Percentiles rank a stretch among this genome's conserved stretches.
These are phyloP conservation scores for Climacteris rufus DNA, from an alignment of 2,113 vertebrate species.

Conservation along the genomic window DNA sequence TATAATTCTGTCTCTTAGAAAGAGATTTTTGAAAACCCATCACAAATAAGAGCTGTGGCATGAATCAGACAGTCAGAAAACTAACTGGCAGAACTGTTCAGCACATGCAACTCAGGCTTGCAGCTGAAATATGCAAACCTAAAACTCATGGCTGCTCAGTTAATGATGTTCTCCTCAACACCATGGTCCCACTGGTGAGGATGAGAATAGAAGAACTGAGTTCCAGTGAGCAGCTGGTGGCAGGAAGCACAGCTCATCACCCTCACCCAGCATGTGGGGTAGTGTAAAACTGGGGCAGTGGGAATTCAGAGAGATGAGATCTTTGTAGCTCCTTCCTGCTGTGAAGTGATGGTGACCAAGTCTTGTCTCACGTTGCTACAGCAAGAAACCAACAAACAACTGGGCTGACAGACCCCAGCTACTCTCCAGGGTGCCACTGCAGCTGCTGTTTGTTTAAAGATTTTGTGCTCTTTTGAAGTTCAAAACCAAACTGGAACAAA, in stretches of 20 bases:
- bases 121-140: not conserved
- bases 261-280: not conserved
- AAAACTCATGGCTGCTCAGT: not conserved
- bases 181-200: not conserved
- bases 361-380: not conserved
- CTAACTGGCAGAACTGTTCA: not conserved
- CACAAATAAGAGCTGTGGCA: not conserved
- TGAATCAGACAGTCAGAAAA: not conserved
- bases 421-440: slow-evolving; percentile 4
- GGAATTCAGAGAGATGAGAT: not conserved
- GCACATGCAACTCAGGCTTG: not conserved
- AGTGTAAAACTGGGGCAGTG: not conserved
- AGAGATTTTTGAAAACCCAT: not conserved
- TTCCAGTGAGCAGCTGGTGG: not conserved
- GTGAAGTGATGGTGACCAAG: not conserved
- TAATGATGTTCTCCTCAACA: not conserved
- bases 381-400: not conserved
- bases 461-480: slow-evolving; percentile 6
- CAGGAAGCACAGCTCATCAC: not conserved
- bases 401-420: not conserved
- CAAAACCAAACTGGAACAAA: slow-evolving; percentile 16
- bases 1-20: not conserved
- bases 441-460: slow-evolving; percentile 22
- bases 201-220: not conserved
- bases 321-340: not conserved